Base-by-base conservation (phyloP, 2,888 invertebrate genomes). In the Agonum fuliginosum region DNA sequence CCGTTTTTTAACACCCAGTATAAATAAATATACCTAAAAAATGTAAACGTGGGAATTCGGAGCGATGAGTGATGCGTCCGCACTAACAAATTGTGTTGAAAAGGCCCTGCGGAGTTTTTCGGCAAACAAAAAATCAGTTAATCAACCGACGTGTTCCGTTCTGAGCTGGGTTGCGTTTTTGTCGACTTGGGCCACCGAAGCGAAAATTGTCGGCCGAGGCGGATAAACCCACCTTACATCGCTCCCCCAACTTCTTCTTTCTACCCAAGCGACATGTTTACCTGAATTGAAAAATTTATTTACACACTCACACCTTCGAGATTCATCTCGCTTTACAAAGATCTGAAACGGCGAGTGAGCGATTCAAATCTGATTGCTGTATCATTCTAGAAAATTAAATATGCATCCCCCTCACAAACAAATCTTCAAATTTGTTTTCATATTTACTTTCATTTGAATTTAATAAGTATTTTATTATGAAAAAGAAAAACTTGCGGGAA, bases 91-190 rank as follows among this genome's bases (percentile, higher is more conserved):
- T 81, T 81, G 80, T 80, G 79, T 78, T 78, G 78, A 79, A 79
- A 78, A 76, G 78, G 75, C 76, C 78, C 46, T 76, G 75, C 67
- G 48, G 48, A 71, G 43, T 71, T 78, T 78, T 78, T 74, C 72
- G 43, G 78, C 76, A 80, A 79, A 78, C 79, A 81, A 80, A 81
- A 81, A 81, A 79, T 80, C 80, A 80, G 81, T 81, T 81, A 81
- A 81, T 81, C 81, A 81, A 79, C 74, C 70, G 27, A 12, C 70
- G 48, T 70, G 70, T 70, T 43, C 70, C 46, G 70, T 70, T 70
- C 43, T 46, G 70, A 70, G 70, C 48, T 22, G 71, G 71, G 71
- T 51, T 14, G 27, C 30, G 46, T 71, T 71, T 70, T 71, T 71
- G 46, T 34, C 65, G 37, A 37, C 19, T 22, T 34, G 65, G 10